Conservation (phyloP, 2,888 invertebrate species). For the Tuberolachnus salignus region DNA sequence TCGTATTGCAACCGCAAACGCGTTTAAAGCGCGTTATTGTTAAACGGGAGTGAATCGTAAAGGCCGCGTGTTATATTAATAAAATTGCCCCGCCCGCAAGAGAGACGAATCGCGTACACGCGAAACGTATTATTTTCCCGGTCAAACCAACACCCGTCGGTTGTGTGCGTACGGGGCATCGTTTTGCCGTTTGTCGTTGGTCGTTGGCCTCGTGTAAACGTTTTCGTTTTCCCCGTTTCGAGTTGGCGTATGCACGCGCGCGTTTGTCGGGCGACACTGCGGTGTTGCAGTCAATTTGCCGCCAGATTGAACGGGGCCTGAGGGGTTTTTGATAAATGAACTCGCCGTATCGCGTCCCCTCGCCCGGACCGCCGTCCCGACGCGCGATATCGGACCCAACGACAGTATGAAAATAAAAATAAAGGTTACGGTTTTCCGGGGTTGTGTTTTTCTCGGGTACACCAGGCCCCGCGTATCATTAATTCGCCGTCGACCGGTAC, state of each 20-base stretch:
- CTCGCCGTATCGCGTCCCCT: not conserved
- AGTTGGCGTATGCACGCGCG: not conserved
- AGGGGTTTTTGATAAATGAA: constrained; percentile 52
- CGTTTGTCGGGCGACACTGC: constrained; percentile 49
- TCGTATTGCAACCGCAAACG: too few species aligned
- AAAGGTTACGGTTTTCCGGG: constrained; percentile 35
- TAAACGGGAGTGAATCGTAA: too few species aligned
- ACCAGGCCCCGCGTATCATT: constrained; percentile 51
- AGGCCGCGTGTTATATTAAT: too few species aligned
- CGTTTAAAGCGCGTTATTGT: too few species aligned
- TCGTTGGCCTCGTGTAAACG: not conserved
- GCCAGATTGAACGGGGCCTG: constrained; percentile 52
- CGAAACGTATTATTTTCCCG: not conserved
- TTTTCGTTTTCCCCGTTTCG: not conserved
- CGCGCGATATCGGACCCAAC: constrained; percentile 11
- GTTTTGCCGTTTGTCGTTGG: too few species aligned
- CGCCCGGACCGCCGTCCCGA: not conserved
- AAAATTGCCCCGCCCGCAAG: not conserved
- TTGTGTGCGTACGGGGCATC: not conserved
- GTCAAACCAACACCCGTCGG: constrained; percentile 14
- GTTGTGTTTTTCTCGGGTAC: constrained; percentile 52
- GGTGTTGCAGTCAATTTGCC: constrained; percentile 57
- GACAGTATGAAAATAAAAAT: not conserved
- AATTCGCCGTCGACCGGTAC: constrained; percentile 52
- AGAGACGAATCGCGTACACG: constrained; percentile 27